These are phyloP conservation scores for Montifringilla adamsi DNA, from an alignment of 2,113 vertebrate species.

Conservation along the genomic window DNA sequence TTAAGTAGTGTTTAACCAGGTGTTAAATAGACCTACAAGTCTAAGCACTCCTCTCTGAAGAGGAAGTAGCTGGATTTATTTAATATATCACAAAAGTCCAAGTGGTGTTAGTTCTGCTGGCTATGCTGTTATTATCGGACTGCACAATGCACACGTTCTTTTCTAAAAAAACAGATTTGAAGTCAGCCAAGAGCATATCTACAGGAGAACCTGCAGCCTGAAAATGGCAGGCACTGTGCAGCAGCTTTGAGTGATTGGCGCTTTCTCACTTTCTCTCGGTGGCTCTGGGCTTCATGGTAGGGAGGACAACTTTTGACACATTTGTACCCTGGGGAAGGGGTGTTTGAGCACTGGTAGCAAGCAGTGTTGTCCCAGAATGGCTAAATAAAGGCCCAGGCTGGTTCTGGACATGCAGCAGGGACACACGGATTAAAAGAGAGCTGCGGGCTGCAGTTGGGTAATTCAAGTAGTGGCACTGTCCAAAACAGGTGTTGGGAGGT, in stretches of 20 bases:
- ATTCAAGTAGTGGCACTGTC: background rate
- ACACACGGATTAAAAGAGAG: background rate
- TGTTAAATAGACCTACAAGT: conserved; percentile 30
- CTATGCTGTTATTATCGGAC: background rate
- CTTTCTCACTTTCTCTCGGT: background rate
- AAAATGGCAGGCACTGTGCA: background rate
- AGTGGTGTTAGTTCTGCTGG: background rate
- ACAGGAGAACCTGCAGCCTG: background rate
- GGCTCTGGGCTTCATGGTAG: background rate
- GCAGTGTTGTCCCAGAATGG: rapidly evolving
- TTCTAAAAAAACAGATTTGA: background rate
- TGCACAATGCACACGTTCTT: rapidly evolving
- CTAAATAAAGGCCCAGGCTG: background rate
- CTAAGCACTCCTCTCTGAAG: background rate
- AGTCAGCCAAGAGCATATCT: background rate
- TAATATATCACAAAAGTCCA: background rate
- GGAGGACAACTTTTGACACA: background rate
- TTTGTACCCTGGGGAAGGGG: background rate
- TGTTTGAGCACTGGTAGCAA: background rate
- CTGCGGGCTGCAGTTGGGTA: background rate
- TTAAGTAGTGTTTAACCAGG: conserved; percentile 56
- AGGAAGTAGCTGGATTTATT: background rate
- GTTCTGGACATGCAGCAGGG: background rate
- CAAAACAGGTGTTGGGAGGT: rapidly evolving
- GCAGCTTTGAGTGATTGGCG: background rate